Conservation (phyloP, 2,113 vertebrate genomes). For the Elachura formosa region DNA sequence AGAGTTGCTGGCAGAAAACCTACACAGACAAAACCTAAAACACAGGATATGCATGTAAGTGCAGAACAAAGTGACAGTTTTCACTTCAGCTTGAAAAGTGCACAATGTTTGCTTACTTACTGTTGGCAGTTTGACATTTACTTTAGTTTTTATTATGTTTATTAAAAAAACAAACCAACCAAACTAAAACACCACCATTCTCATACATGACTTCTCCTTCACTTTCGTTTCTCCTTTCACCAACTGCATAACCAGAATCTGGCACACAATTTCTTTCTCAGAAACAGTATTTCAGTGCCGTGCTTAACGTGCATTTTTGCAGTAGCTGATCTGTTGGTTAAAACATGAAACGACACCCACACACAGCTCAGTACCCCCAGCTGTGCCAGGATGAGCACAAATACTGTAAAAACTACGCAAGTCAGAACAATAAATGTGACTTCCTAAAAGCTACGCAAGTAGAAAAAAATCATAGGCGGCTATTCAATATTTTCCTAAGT, state of each 20-base stretch:
- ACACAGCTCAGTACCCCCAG: not conserved
- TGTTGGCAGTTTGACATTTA: not conserved
- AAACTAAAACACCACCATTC: not conserved
- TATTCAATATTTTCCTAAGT: rapidly evolving
- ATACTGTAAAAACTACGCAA: not conserved
- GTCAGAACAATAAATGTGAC: not conserved
- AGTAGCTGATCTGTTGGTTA: not conserved
- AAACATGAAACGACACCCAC: not conserved
- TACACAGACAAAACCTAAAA: not conserved
- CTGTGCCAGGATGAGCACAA: not conserved
- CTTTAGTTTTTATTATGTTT: too few relatives aligned
- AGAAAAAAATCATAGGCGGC: not conserved
- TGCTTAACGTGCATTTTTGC: not conserved
- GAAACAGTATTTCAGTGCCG: not conserved
- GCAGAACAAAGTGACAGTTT: not conserved
- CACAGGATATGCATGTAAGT: not conserved
- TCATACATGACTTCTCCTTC: not conserved
- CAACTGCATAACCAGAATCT: not conserved
- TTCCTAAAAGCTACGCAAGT: not conserved
- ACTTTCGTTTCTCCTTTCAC: not conserved
- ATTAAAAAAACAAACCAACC: rapidly evolving
- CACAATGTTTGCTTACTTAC: not conserved
- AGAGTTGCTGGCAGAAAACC: not conserved
- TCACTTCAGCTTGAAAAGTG: not conserved
- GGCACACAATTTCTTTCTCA: not conserved